These are phyloP conservation scores for Drosophila maculinotata DNA, from an alignment of 2,888 invertebrate genomes.

Conservation along the genomic window DNA sequence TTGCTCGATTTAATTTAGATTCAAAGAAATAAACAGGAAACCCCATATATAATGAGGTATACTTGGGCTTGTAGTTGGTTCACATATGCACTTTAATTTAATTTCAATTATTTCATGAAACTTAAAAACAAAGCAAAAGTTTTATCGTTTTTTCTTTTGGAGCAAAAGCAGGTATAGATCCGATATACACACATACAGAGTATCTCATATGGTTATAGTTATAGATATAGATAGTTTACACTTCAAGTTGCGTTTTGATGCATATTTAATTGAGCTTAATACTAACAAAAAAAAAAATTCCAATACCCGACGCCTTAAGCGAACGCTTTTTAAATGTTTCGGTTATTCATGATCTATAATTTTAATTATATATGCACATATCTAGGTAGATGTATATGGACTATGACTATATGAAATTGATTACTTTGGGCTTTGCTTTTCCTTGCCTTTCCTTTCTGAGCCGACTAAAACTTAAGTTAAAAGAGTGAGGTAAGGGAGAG, in stretches of 20 bases:
- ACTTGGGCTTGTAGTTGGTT: not conserved
- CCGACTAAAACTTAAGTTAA: conserved; percentile 20
- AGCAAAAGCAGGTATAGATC: conserved; percentile 37
- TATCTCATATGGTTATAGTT: conserved; percentile 3
- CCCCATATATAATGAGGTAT: not conserved
- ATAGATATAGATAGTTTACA: conserved; percentile 10
- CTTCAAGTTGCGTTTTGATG: conserved; percentile 23
- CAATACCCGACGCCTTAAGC: not conserved
- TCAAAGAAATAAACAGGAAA: not conserved
- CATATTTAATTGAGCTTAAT: conserved; percentile 38
- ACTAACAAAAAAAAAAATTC: conserved; percentile 10
- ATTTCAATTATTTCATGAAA: conserved; percentile 68
- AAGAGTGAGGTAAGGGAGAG: not conserved
- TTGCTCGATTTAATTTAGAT: not conserved
- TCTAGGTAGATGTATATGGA: conserved; percentile 9
- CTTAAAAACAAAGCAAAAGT: conserved; percentile 43
- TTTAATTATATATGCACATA: conserved; percentile 13
- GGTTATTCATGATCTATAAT: conserved; percentile 13
- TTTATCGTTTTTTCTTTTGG: conserved; percentile 8
- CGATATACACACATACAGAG: conserved; percentile 4
- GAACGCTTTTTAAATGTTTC: conserved; percentile 13
- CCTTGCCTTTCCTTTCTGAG: conserved; percentile 12
- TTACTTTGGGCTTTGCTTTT: conserved; percentile 42
- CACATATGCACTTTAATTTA: conserved; percentile 36
- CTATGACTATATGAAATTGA: conserved; percentile 40